Percentiles rank a stretch among this genome's conserved stretches.
phyloP scores from a whole-genome alignment of 2,888 invertebrate genomes.

The Gortyna flavago region DNA sequence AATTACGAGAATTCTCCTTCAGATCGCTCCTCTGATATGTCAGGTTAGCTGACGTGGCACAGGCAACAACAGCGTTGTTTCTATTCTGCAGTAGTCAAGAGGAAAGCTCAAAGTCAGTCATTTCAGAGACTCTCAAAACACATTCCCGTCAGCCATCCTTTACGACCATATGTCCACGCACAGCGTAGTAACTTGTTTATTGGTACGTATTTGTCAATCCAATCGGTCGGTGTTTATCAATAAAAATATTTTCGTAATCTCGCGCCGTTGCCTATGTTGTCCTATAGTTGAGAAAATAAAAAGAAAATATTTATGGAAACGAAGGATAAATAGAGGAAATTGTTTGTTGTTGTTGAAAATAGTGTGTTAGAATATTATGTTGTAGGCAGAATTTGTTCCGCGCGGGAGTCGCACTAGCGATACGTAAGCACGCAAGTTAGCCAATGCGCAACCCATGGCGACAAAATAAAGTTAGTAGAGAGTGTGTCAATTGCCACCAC shows the following conservation, averaged over 20 bases:
- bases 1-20: too few relatives aligned
- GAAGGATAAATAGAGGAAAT: conserved; percentile 10
- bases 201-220: conserved; percentile 75
- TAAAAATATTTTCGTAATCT: conserved; percentile 68
- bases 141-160: conserved; percentile 5
- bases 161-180: conserved; percentile 53
- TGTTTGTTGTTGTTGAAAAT: not conserved
- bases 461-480: not conserved
- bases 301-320: conserved; percentile 23
- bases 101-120: not conserved
- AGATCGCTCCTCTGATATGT: too few relatives aligned
- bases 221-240: conserved; percentile 71
- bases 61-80: not conserved
- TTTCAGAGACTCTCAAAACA: not conserved
- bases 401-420: not conserved
- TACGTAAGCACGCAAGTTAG: not conserved
- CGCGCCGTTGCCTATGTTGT: conserved; percentile 31
- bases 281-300: conserved; percentile 24
- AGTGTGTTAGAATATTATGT: not conserved
- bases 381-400: not conserved
- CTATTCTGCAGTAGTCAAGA: not conserved
- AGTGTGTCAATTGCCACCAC: not conserved
- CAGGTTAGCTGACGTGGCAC: too few relatives aligned
- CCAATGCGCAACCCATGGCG: not conserved
- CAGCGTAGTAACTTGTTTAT: conserved; percentile 71